These are phyloP conservation scores for Tetramorium parvispinum DNA, from an alignment of 1,140 invertebrate species.

Conservation along the genomic window DNA sequence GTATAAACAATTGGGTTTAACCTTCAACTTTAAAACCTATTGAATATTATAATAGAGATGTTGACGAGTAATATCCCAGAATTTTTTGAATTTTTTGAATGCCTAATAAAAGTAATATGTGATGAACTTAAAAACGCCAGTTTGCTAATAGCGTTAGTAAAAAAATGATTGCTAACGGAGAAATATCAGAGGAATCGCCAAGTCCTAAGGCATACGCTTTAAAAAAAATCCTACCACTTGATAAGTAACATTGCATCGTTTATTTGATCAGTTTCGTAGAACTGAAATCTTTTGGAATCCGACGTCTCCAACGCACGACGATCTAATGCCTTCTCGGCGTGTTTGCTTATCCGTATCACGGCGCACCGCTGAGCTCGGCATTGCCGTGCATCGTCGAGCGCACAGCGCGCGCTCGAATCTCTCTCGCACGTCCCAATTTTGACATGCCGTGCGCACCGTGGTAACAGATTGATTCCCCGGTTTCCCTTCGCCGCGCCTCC, in stretches of 20 bases:
- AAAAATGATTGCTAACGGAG: too few relatives aligned
- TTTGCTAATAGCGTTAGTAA: too few relatives aligned
- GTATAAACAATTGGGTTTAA: too few relatives aligned
- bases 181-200: too few relatives aligned
- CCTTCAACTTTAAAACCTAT: too few relatives aligned
- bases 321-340: background rate
- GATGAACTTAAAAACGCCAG: too few relatives aligned
- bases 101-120: too few relatives aligned
- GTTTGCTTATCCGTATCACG: background rate
- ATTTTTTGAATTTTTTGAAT: too few relatives aligned
- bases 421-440: constrained; percentile 27
- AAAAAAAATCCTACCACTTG: background rate
- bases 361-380: background rate
- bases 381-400: background rate
- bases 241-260: background rate
- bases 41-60: too few relatives aligned
- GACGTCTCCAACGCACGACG: background rate
- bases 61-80: too few relatives aligned
- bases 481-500: background rate
- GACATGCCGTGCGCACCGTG: background rate
- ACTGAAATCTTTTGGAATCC: background rate
- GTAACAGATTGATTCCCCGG: constrained; percentile 27
- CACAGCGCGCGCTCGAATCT: background rate
- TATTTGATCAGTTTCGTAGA: background rate
- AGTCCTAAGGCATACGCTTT: background rate